Conservation (phyloP, 1,140 invertebrate genomes). For the Drosophila kanapiae region DNA sequence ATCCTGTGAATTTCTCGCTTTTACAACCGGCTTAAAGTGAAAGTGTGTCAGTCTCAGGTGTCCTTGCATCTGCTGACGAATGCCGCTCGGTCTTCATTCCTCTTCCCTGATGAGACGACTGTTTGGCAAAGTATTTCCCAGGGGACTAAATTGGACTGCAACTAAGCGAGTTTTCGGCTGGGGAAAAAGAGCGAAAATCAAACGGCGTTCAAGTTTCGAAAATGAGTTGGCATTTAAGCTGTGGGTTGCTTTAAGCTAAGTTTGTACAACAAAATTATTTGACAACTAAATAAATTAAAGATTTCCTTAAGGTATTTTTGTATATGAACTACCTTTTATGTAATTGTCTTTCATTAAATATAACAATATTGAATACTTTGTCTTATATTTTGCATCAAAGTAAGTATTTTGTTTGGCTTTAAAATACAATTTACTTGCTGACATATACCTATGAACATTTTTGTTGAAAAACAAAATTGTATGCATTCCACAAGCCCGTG, state of each 20-base stretch:
- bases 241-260: not conserved
- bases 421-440: conserved; percentile 7
- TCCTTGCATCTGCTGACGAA: conserved; percentile 48
- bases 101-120: conserved; percentile 17
- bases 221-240: not conserved
- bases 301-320: not conserved
- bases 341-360: not conserved
- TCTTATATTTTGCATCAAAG: not conserved
- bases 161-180: conserved; percentile 2
- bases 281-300: not conserved
- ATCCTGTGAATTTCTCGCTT: conserved; percentile 54
- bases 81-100: conserved; percentile 25
- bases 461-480: conserved; percentile 38
- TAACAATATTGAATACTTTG: not conserved
- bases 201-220: not conserved
- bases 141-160: conserved; percentile 4
- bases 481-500: conserved; percentile 30
- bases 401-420: not conserved
- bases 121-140: conserved; percentile 17
- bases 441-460: conserved; percentile 5
- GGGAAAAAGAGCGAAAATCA: not conserved
- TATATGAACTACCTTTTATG: no score
- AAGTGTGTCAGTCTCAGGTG: conserved; percentile 54
- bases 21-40: conserved; percentile 53
- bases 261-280: not conserved